A percentile compares a stretch with the other conserved stretches of the same genome.
These are phyloP conservation scores for Glaucidium brasilianum DNA, from an alignment of 2,113 vertebrate species.

Conservation along the genomic window DNA sequence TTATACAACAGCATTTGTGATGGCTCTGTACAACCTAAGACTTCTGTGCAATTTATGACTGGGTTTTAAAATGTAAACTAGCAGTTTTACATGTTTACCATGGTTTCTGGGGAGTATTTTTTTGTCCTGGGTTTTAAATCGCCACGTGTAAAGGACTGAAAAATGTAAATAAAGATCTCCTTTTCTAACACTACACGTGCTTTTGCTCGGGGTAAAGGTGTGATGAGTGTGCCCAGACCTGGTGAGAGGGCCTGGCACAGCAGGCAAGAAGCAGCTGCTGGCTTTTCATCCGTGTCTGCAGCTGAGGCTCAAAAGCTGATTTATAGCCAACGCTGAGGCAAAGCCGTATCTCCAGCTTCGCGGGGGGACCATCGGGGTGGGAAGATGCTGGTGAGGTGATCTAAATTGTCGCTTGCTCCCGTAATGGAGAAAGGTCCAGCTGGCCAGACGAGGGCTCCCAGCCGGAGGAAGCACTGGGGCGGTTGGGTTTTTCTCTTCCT, in stretches of 20 bases:
- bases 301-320: neutral
- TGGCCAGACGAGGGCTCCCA: neutral
- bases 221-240: neutral
- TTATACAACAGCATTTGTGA: neutral
- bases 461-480: neutral
- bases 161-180: slow-evolving; percentile 16
- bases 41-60: neutral
- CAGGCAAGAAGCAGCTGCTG: neutral
- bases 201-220: neutral
- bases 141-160: neutral
- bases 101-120: neutral
- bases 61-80: neutral
- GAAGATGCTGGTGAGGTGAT: neutral
- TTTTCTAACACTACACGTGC: neutral
- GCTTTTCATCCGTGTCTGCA: accelerated
- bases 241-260: neutral
- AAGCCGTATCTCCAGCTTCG: neutral
- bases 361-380: accelerated
- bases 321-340: accelerated
- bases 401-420: accelerated
- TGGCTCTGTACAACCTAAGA: neutral
- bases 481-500: neutral
- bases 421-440: neutral
- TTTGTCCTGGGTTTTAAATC: neutral
- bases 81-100: neutral